Evolutionary conservation across 2,113 vertebrate species (phyloP), one percentile per base, ranked within the genome.

Genomic region (Noturus placidus): DNA sequence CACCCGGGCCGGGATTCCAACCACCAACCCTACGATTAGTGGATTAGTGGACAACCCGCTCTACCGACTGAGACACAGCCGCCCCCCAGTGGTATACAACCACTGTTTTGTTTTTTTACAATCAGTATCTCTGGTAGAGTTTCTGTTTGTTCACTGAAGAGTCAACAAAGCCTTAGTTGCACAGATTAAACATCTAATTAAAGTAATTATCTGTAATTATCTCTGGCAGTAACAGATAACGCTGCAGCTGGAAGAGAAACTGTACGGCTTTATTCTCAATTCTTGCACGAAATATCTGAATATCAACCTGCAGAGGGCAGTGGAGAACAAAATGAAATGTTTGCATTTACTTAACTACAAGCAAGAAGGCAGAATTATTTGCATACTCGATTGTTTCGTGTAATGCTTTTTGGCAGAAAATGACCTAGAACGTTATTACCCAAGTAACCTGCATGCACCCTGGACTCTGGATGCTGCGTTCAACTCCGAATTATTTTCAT

Each of bases 121-220:
- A 14, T 17, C 72, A 14, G 42, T 46, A 15, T 25, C 42, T 50
- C 42, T 50, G 1, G 42, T 14, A 19, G 20, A 17, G 25, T 27
- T 35, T 70, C 15, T 46, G 38, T 50, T 76, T 50, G 10, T 76
- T 42, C 3, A 0, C 38, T 76, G 42, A 38, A 86, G 19, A 35
- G 65, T 84, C 70, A 56, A n/a, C 82, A 80, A 80, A 69, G 61
- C 50, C 9, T 52, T 63, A 25, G 78, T 72, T 54, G 72, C 52
- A 76, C 2, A 59, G 63, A 84, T 25, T 30, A 83, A 56, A 83
- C 70, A 46, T 74, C 42, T 14, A 46, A 42, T 46, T 76, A 27
- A 15, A 14, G 11, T 2, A 25, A 27, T 46, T 46, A 50, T 27
- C 72, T 11, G 50, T 76, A 76, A 76, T 76, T 14, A 50, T 27